Evolutionary conservation across 1,140 invertebrate species (phyloP), one percentile per base, ranked within the genome.

Genomic region (Choristoneura fumiferana): DNA sequence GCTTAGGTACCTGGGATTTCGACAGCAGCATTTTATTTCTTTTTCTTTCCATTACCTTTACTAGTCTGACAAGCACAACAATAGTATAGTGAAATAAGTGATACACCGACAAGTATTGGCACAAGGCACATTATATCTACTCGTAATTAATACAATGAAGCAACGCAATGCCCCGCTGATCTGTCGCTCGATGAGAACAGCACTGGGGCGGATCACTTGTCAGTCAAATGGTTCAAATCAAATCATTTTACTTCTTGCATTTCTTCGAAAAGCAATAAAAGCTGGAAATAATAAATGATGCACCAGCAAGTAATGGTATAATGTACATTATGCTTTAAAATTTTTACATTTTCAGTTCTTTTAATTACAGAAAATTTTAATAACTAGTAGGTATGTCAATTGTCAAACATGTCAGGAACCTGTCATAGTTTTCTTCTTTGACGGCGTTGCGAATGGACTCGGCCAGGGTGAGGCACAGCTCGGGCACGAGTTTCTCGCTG

Each of bases 371-470:
- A 29, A 3, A 29, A 29, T 29, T 29, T 29, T 29, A 6, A 6
- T 29, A 6, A 29, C 6, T 29, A 29, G 22, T 29, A 39, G 34
- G 10, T 34, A 17, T 35, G 22, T 38, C 52, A 17, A 55, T 29
- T 29, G 22, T 29, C 22, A 29, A 29, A 29, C 6, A 29, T 33
- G 13, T 8, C 17, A 15, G 4, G 18, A n/a, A 89, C 89, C 89
- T 90, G 75, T 90, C 84, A 73, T 81, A 90, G 40, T 87, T 78
- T 77, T 90, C 81, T 71, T 84, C 81, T 78, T 89, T 90, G 22
- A 90, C 66, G 4, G 80, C 74, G 29, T 70, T 79, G 36, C 77
- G 78, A 29, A 90, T 77, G 37, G 71, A 82, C 60, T 88, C 84
- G 9, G 81, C 68, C 58, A 90, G 66, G 43, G 33, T 77, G 1